Base-by-base conservation (phyloP, 2,797 vertebrate genomes). In the Dendrocincla tyrannina region DNA sequence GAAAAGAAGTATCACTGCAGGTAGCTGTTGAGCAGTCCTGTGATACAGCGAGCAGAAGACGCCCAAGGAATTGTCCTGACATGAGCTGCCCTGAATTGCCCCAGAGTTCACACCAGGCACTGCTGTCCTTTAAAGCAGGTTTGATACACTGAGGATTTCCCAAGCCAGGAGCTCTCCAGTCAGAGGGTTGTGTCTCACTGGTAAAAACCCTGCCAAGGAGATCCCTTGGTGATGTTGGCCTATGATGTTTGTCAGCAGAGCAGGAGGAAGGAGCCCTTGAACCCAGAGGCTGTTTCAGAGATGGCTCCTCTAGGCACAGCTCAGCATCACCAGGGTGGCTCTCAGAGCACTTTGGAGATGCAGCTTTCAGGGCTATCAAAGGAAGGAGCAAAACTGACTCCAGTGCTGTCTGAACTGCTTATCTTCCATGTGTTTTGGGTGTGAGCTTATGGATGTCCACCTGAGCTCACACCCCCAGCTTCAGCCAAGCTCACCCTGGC, bases 61-160 rank as follows among this genome's bases (percentile, higher is more conserved):
- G 0, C 86, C 93, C 91, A 83, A 56, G 79, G 84, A 83, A 77
- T 83, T 95, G 81, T 70, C 68, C 88, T 92, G 85, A 94, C 83
- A 10, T 67, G 94, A 94, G 87, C 63, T 88, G 75, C 52, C 89
- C 95, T 88, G 67, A 64, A 32, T 93, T 86, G 79, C 77, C 91
- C 86, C 67, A 23, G 85, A 64, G 93, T 81, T 88, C 76, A 91
- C 5, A 1, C 24, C 0, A 0, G 22, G 73, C 78, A 58, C 72
- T 50, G 52, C 55, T 94, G 88, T 52, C 88, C 76, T 86, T 81
- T 17, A 39, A 37, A 27, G 59, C 52, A 58, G 35, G 9, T 41
- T 62, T 41, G 73, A 39, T 73, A 13, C 24, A 8, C 30, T 9
- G n/a, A 30, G 58, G 39, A 74, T 90, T 94, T 94, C 91, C 91